Evolutionary conservation across 2,113 vertebrate genomes (phyloP).

Genomic region (Chloebia gouldiae): DNA sequence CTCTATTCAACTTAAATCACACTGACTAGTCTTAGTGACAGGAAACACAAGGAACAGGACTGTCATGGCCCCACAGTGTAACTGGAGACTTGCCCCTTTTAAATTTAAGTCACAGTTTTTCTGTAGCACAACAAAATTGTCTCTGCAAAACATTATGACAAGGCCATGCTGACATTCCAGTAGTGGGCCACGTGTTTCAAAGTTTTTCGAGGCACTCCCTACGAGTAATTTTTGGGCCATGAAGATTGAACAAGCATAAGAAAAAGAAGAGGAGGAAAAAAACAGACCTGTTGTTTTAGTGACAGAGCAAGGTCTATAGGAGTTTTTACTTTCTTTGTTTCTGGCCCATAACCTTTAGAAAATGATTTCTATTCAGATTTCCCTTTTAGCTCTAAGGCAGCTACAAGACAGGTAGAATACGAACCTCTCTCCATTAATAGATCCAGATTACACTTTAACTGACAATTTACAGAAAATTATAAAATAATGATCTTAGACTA

Average conservation of each 20-base stretch:
- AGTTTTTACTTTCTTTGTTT: neutral
- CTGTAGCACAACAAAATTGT: neutral
- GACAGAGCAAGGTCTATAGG: neutral
- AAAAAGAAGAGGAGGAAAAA: neutral
- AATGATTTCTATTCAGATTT: neutral
- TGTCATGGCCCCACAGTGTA: neutral
- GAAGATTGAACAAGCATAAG: neutral
- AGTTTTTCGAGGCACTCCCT: neutral
- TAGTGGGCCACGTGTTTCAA: neutral
- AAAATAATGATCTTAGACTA: neutral
- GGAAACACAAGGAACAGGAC: neutral
- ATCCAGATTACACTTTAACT: neutral
- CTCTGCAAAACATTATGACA: neutral
- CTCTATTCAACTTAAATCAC: neutral
- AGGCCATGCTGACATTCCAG: neutral
- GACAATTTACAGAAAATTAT: neutral
- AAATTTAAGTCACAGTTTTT: neutral
- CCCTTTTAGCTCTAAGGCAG: neutral
- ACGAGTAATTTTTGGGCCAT: neutral
- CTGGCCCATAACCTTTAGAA: neutral
- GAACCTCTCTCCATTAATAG: neutral
- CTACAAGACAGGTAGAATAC: neutral
- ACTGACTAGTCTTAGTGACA: neutral
- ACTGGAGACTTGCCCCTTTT: neutral
- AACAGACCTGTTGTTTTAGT: neutral